Conservation (phyloP, 2,888 invertebrate species). For the Lamellibrachia columna region DNA sequence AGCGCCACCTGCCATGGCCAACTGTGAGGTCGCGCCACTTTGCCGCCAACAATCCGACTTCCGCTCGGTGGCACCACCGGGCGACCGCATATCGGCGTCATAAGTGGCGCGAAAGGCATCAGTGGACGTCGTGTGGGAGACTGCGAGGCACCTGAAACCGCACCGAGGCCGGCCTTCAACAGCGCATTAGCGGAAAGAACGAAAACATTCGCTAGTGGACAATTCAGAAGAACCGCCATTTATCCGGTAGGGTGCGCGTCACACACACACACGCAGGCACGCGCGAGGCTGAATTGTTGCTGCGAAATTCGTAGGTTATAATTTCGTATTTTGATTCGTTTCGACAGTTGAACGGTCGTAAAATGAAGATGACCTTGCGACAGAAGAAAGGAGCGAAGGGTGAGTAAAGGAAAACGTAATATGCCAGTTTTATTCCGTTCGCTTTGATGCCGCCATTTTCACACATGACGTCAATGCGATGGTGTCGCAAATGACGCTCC, state of each 20-base stretch:
- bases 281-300: too few relatives aligned
- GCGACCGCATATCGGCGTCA: slow-evolving; percentile 34
- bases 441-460: not conserved
- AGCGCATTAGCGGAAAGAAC: not conserved
- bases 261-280: too few relatives aligned
- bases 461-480: too few relatives aligned
- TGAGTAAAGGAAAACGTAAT: too few relatives aligned
- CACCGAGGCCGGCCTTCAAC: not conserved
- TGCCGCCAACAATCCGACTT: slow-evolving; percentile 42
- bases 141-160: not conserved
- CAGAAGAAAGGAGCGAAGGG: too few relatives aligned
- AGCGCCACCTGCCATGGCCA: slow-evolving; percentile 46
- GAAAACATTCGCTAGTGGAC: not conserved
- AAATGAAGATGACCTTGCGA: too few relatives aligned
- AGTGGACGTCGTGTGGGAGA: not conserved
- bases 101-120: not conserved
- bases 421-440: not conserved
- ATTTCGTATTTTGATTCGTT: not conserved
- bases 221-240: not conserved
- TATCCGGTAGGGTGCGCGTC: too few relatives aligned
- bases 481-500: too few relatives aligned
- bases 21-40: slow-evolving; percentile 38
- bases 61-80: slow-evolving; percentile 37
- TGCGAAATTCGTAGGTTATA: too few relatives aligned
- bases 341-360: too few relatives aligned